Evolutionary conservation across 2,888 invertebrate species (phyloP), one percentile per base, ranked within the genome.

Genomic region (Drosophila kanekoi): DNA sequence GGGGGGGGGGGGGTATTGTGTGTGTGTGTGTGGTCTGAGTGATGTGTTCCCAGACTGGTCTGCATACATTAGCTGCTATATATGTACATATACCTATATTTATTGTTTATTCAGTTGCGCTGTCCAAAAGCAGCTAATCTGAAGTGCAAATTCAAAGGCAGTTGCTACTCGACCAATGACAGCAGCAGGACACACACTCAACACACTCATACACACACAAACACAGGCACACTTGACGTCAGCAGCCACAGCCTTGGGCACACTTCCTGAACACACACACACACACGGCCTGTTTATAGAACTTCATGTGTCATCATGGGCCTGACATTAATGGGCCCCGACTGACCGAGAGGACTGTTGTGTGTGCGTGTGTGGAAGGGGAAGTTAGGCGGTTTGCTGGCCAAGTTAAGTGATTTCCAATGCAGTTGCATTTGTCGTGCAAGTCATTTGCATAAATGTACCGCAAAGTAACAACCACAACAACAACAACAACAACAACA

Each of bases 351-450:
- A 13, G 18, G 5, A 11, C 35, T 13, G 9, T 23, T 10, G n/a
- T 4, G 18, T 28, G 10, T 16, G 13, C 35, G 18, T 18, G 18
- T 18, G 1, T 18, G 2, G 3, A 18, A 18, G 18, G 18, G 9
- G 28, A 11, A 9, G 35, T 0, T 2, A 23, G 4, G 8, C 8
- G 28, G 28, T 28, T 45, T 41, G 11, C 10, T 41, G 58, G 38
- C 47, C 53, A 41, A 49, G 78, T 67, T 83, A 81, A 83, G 85
- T 83, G 82, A 87, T 83, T 83, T 87, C 65, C 87, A 83, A 87
- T 83, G 87, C 82, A 83, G 82, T 81, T 81, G 81, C 78, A 72
- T 77, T 64, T 77, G 77, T 79, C 77, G 63, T 53, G 23, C 62
- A 35, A 71, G 45, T 62, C 67, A 82, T 82, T 82, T 82, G 82